Conservation (phyloP, 2,113 vertebrate species). For the Lathamus discolor region DNA sequence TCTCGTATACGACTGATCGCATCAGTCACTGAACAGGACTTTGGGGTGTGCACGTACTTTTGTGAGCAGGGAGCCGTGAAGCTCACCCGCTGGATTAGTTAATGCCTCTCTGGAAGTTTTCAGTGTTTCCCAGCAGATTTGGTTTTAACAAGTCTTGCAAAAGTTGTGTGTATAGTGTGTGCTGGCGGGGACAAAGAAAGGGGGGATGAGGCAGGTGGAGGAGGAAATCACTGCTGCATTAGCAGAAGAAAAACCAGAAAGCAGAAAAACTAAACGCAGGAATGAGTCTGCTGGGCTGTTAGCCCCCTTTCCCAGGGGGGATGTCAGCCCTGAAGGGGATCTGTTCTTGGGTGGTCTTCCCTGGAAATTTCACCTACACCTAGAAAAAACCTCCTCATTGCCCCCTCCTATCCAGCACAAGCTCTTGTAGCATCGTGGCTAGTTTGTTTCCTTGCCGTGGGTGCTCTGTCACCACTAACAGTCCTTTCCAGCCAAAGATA, state of each 20-base stretch:
- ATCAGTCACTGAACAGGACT: background rate
- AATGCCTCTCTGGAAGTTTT: background rate
- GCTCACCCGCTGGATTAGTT: background rate
- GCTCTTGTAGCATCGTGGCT: background rate
- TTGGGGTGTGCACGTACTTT: background rate
- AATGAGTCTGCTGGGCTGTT: background rate
- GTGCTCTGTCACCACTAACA: background rate
- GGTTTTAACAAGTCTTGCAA: background rate
- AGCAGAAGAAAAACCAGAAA: background rate
- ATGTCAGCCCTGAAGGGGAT: background rate
- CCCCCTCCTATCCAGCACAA: background rate
- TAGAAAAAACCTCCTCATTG: background rate
- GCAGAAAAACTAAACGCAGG: background rate
- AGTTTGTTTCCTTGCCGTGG: background rate
- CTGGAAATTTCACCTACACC: background rate
- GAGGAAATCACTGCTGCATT: background rate
- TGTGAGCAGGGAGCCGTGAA: background rate
- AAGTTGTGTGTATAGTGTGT: background rate
- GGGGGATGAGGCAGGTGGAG: background rate
- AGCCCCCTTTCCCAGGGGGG: background rate
- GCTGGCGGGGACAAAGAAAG: background rate
- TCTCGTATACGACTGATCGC: background rate
- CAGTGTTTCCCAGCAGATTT: background rate
- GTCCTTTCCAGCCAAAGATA: background rate
- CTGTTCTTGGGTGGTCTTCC: background rate